Evolutionary conservation across 2,113 vertebrate genomes (phyloP), one percentile per base, ranked within the genome.

Genomic region (Aptenodytes forsteri): DNA sequence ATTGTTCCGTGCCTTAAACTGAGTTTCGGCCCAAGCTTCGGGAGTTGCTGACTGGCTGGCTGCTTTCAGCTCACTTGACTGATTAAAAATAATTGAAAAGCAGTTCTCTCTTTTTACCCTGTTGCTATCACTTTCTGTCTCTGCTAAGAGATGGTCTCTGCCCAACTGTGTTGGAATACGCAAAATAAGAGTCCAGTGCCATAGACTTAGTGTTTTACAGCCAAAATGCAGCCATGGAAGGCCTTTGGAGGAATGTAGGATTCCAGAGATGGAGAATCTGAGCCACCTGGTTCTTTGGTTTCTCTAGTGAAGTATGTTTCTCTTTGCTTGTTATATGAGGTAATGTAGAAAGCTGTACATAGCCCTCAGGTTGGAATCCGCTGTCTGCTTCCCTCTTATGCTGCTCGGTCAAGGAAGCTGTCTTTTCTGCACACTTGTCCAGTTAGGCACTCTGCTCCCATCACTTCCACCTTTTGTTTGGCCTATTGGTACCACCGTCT

Each of bases 171-270:
- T 9, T 66, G 83, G 34, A 38, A 62, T 16, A 25, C 2, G 29
- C 42, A 2, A 10, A 27, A 1, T 3, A 4, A 40, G 30, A n/a
- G 52, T 14, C 16, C 5, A 0, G n/a, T 19, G 30, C 40, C 11
- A 0, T 4, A 34, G 44, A 40, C 5, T 1, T 64, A 2, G 49
- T 34, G 47, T 32, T 81, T n/a, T 38, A 11, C 49, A 38, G 50
- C 23, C 19, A 0, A 8, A 83, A 14, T 6, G 59, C 36, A 8
- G 66, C 32, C 6, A 0, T 16, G 50, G 38, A 29, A 25, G 44
- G 91, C 58, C 25, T 80, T 20, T 36, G 36, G 54, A 83, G 42
- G 22, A 79, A 4, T 1, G 1, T 4, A 20, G 42, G 9, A 11
- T 54, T 42, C n/a, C 34, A 34, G 94, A 44, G 46, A 7, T 0